Evolutionary conservation across 2,888 invertebrate genomes (phyloP), one percentile per base, ranked within the genome.

Genomic region (Herminia tarsipennalis): DNA sequence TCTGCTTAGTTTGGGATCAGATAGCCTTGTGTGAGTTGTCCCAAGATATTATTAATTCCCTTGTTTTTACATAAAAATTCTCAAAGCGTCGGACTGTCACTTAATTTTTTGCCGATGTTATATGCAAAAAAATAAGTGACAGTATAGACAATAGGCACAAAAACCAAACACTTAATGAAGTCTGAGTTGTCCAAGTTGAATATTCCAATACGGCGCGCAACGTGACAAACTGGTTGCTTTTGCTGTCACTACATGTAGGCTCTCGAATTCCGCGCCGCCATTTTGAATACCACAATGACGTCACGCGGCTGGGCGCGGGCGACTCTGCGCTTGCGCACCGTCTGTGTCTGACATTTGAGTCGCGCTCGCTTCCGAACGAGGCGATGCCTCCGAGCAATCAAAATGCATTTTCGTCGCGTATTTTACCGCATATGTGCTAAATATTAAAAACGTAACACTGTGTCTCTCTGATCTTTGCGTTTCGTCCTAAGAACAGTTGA

Each of bases 241-340:
- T 76, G 77, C 76, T 73, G 66, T 68, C 73, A 73, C 70, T 80
- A 73, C 73, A 62, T 73, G 82, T 83, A 88, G 89, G 89, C 86
- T 89, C 88, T 89, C 89, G 80, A 81, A 91, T 90, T 88, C 89
- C 88, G 65, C 51, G 78, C 81, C 81, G 90, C 91, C 91, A 91
- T 91, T 85, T 90, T 91, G 88, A 90, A 91, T 91, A 88, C 88
- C 88, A 65, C 45, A 64, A 76, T 91, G 90, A 90, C 89, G 91
- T 91, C 89, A 90, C 82, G 74, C 67, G 71, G 75, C 76, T 83
- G 86, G 88, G 88, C 85, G 86, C 86, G 87, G 86, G 83, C 79
- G 76, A 76, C 66, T 68, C 74, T 73, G 83, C 84, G 85, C 83
- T 66, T 73, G 83, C 84, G 81, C 87, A 83, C 70, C 75, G 77